These are phyloP conservation scores for Laticauda laticaudata DNA, from an alignment of 2,113 vertebrate genomes.

Conservation along the genomic window DNA sequence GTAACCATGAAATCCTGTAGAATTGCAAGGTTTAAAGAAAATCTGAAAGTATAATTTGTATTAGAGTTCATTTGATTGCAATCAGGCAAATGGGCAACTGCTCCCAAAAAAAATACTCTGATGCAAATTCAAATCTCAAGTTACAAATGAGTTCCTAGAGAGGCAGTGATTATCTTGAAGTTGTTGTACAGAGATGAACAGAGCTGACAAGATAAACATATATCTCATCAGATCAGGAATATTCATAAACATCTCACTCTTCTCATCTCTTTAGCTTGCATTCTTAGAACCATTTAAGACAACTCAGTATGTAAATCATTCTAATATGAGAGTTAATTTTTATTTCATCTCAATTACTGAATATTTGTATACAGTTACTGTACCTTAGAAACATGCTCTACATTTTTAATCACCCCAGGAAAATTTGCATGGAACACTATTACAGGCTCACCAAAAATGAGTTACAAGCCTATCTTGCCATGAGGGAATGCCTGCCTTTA, in stretches of 20 bases:
- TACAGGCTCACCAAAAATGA: not conserved
- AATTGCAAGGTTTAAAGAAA: slow-evolving; percentile 38
- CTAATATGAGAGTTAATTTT: slow-evolving; percentile 50
- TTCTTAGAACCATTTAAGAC: slow-evolving; percentile 29
- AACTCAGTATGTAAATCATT: slow-evolving; percentile 47
- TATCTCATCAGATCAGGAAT: slow-evolving; percentile 34
- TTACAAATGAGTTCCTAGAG: slow-evolving; percentile 21
- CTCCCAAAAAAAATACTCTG: slow-evolving; percentile 36
- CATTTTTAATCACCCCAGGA: slow-evolving; percentile 30
- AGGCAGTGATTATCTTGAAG: slow-evolving; percentile 19
- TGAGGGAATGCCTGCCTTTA: not conserved
- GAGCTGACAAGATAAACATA: slow-evolving; percentile 24
- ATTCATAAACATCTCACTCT: slow-evolving; percentile 41
- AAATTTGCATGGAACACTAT: not conserved
- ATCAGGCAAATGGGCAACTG: slow-evolving; percentile 35
- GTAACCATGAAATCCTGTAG: not conserved
- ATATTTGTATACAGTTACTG: slow-evolving; percentile 45
- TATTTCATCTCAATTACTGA: slow-evolving; percentile 40
- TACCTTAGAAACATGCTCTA: slow-evolving; percentile 4
- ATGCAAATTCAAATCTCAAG: slow-evolving; percentile 36
- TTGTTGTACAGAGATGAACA: slow-evolving; percentile 26
- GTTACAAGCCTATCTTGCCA: not conserved
- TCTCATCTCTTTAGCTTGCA: slow-evolving; percentile 34
- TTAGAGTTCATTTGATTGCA: slow-evolving; percentile 58
- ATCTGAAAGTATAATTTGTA: slow-evolving; percentile 60